A percentile compares a stretch with the other conserved stretches of the same genome.
Evolutionary conservation across 2,888 invertebrate genomes (phyloP).

Genomic region (Drosophila neutralis): DNA sequence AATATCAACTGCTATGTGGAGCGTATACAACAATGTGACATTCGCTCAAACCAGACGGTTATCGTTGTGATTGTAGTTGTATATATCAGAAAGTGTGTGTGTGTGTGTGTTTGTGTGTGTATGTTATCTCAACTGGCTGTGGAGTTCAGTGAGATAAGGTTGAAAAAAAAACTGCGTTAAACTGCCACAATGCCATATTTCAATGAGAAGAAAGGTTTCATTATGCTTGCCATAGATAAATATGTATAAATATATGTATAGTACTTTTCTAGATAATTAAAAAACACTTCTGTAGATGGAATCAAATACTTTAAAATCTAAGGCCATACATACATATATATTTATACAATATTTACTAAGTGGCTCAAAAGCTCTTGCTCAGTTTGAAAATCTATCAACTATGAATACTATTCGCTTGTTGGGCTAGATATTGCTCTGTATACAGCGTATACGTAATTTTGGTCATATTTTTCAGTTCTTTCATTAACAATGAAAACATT

Average conservation of each 20-base stretch:
- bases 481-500: background rate
- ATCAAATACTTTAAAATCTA: background rate
- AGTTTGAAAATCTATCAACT: background rate
- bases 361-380: background rate
- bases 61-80: constrained; percentile 29
- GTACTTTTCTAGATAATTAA: background rate
- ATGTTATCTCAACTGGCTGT: constrained; percentile 56
- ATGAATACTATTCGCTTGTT: background rate
- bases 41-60: constrained; percentile 38
- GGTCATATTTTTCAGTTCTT: background rate
- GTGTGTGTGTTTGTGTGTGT: background rate
- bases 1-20: constrained; percentile 1
- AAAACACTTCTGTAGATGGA: background rate
- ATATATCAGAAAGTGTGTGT: background rate
- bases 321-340: background rate
- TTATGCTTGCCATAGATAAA: constrained; percentile 3
- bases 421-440: background rate
- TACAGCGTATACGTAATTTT: background rate
- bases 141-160: constrained; percentile 55
- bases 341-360: background rate
- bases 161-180: constrained; percentile 18
- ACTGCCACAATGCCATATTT: constrained; percentile 25
- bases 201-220: constrained; percentile 1
- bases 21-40: constrained; percentile 9
- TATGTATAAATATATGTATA: background rate